Base-by-base conservation (phyloP, 2,797 vertebrate genomes). In the Ictinia mississippiensis region DNA sequence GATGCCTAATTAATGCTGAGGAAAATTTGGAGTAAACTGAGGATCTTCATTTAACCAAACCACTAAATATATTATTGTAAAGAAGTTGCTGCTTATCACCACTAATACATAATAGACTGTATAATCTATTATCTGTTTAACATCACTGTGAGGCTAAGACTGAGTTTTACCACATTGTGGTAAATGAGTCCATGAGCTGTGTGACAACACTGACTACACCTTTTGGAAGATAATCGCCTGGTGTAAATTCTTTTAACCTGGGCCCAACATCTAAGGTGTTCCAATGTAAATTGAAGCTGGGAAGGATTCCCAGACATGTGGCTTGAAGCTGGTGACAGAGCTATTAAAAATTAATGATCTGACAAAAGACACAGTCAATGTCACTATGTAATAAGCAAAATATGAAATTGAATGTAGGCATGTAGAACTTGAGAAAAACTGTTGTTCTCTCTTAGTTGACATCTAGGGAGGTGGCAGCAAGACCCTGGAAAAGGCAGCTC, bases 331-430 rank as follows among this genome's bases (percentile, higher is more conserved):
- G 86, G 67, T 92, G 83, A 87, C 53, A 93, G 70, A 89, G 31
- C 86, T 92, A 84, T 82, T 87, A 90, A 95, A 92, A 94, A 70
- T 75, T 78, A 94, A 94, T 79, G 66, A 73, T 87, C 77, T 95
- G 77, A 65, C 50, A 84, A 65, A 91, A 89, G 42, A 92, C 61
- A 79, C 29, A 75, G 45, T 83, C 62, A 61, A 4, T 84, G 70
- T 89, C 77, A 47, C 50, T 87, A 62, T 77, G 77, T 90, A 72
- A 89, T 74, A 82, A 53, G 47, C 45, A 75, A 91, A 96, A 82
- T 83, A 94, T 87, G 70, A 94, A 55, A 38, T 22, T 75, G 40
- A 90, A 82, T n/a, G 13, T 74, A 79, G 90, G 65, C 26, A 47
- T 53, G 45, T 31, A 90, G 49, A 58, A 61, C 40, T 80, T 62